These are phyloP conservation scores for Thereva unica DNA, from an alignment of 2,888 invertebrate species.

Conservation along the genomic window DNA sequence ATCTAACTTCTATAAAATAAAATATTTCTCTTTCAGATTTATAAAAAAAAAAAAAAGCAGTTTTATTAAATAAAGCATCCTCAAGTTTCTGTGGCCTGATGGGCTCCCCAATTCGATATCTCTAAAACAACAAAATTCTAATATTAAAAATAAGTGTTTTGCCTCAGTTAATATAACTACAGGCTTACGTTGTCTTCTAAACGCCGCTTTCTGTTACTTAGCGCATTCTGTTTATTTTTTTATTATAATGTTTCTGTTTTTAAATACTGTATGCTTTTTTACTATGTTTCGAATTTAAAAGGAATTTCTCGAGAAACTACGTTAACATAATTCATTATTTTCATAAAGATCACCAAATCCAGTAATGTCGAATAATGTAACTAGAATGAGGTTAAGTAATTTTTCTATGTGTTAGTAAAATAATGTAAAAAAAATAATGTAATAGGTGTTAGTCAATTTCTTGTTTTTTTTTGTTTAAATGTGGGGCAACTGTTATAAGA, in stretches of 20 bases:
- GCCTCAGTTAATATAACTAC: constrained; percentile 21
- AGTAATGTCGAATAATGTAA: too few species aligned
- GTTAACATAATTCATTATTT: too few species aligned
- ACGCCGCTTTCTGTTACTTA: constrained; percentile 1
- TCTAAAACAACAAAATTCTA: constrained; percentile 4
- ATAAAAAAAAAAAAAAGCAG: constrained; percentile 3
- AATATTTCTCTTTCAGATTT: neutral
- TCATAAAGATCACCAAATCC: too few species aligned
- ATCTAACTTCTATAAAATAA: constrained; percentile 1
- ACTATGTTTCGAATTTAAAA: too few species aligned
- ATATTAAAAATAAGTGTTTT: constrained; percentile 28
- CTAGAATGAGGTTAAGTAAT: too few species aligned
- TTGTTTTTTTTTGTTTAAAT: too few species aligned
- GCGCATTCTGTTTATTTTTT: neutral
- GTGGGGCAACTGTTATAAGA: too few species aligned
- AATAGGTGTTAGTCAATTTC: too few species aligned
- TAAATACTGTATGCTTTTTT: neutral
- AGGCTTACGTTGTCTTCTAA: constrained; percentile 28
- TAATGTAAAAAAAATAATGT: too few species aligned
- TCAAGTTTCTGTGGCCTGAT: constrained; percentile 26
- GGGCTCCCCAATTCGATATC: constrained; percentile 17
- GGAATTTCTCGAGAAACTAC: too few species aligned
- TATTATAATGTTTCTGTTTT: constrained; percentile 7
- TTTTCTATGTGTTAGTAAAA: too few species aligned
- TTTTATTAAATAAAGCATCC: constrained; percentile 16